Percentiles rank a stretch among this genome's conserved stretches.
phyloP scores from a whole-genome alignment of 1,140 invertebrate genomes.

The Drosophila arawakana region DNA sequence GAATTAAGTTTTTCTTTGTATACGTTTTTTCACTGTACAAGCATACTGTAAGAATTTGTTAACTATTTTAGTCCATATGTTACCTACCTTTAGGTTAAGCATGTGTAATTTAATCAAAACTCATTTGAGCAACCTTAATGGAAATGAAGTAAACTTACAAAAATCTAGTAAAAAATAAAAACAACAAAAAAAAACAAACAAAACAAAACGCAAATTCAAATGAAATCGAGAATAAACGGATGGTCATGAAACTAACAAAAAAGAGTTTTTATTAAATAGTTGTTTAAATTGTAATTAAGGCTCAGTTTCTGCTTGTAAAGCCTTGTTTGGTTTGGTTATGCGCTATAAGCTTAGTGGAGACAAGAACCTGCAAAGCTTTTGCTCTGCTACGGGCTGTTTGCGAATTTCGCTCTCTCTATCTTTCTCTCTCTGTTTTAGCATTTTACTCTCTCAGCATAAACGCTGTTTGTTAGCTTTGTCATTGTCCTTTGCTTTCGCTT shows the following conservation, averaged over 20 bases:
- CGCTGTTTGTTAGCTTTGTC: constrained; percentile 60
- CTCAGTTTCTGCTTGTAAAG: not conserved
- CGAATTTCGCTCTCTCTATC: constrained; percentile 15
- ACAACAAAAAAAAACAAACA: constrained; percentile 49
- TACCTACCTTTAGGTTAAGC: constrained; percentile 79
- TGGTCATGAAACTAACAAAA: constrained; percentile 56
- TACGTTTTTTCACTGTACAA: constrained; percentile 65
- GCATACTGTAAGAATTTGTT: constrained; percentile 73
- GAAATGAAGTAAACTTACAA: constrained; percentile 79
- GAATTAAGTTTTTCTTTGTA: constrained; percentile 56
- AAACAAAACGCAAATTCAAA: constrained; percentile 12
- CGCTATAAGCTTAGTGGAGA: constrained; percentile 48
- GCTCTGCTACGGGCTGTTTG: not conserved
- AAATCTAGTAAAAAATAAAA: constrained; percentile 50
- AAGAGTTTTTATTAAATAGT: constrained; percentile 1
- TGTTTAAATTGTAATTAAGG: not conserved
- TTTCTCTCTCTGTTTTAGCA: constrained; percentile 20
- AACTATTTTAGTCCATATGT: constrained; percentile 82
- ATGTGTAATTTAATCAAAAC: constrained; percentile 79
- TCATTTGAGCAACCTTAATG: constrained; percentile 79
- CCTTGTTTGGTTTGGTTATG: not conserved
- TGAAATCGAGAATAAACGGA: constrained; percentile 60
- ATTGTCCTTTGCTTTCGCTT: constrained; percentile 73
- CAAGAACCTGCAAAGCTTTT: constrained; percentile 43
- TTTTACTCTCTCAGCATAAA: constrained; percentile 19